Evolutionary conservation across 53 echinoderm and acorn worm species (phyloP).

Genomic region (Pentamera pediparva): DNA sequence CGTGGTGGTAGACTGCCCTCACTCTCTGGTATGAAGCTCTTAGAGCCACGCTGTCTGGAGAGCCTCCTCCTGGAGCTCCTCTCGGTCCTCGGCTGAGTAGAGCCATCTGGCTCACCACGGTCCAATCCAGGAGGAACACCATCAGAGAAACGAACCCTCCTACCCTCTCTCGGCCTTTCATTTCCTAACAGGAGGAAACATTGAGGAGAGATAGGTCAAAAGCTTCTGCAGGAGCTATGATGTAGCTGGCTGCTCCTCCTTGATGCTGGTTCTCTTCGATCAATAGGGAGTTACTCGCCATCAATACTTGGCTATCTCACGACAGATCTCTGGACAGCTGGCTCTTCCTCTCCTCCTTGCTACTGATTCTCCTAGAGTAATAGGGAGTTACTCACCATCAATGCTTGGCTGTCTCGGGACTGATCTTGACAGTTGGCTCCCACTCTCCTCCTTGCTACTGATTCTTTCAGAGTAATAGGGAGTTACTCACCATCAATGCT

Average conservation of each 20-base stretch:
- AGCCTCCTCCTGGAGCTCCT: constrained; percentile 26
- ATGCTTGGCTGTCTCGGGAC: constrained; percentile 66
- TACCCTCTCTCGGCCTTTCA: constrained; percentile 57
- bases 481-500: too few species aligned
- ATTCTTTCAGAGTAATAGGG: too few species aligned
- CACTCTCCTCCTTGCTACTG: too few species aligned
- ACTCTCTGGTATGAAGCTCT: constrained; percentile 80
- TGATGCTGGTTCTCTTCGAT: too few species aligned
- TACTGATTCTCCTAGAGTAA: too few species aligned
- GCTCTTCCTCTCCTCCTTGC: too few species aligned
- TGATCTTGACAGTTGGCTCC: constrained; percentile 62
- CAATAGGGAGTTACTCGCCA: too few species aligned
- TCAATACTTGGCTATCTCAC: too few species aligned
- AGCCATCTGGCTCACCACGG: not conserved
- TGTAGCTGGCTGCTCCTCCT: too few species aligned
- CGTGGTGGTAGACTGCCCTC: constrained; percentile 71
- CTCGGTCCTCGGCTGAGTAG: not conserved
- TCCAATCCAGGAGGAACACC: constrained; percentile 80
- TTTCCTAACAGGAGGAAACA: not conserved
- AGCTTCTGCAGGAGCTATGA: not conserved
- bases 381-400: too few species aligned
- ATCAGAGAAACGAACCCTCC: constrained; percentile 85
- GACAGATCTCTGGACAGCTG: too few species aligned
- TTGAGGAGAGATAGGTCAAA: not conserved
- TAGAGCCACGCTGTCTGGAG: constrained; percentile 37